Percentiles rank a stretch among this genome's conserved stretches.
Evolutionary conservation across 2,888 invertebrate genomes (phyloP).

Genomic region (Agonopterix heracliana): DNA sequence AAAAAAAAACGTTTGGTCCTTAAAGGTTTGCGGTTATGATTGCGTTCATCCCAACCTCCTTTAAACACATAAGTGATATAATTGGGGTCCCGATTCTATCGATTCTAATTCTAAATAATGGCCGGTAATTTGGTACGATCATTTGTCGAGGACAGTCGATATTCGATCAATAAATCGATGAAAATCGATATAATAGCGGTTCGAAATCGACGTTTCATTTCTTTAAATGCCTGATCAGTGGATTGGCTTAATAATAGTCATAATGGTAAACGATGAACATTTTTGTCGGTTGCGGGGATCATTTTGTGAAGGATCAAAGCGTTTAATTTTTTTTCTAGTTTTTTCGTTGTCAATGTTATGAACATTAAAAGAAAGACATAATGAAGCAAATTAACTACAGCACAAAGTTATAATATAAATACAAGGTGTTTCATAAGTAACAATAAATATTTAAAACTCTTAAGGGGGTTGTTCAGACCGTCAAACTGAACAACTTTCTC

Average conservation of each 20-base stretch:
- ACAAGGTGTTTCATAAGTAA: too few species aligned
- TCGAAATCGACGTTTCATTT: slow-evolving; percentile 71
- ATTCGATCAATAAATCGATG: slow-evolving; percentile 75
- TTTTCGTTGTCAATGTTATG: neutral
- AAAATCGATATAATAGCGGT: slow-evolving; percentile 70
- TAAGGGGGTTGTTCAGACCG: too few species aligned
- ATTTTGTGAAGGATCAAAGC: slow-evolving; percentile 29
- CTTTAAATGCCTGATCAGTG: slow-evolving; percentile 73
- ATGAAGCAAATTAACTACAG: too few species aligned
- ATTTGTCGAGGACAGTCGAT: slow-evolving; percentile 75
- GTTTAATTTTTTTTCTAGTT: slow-evolving; percentile 11
- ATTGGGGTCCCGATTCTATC: slow-evolving; percentile 72
- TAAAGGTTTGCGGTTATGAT: slow-evolving; percentile 55
- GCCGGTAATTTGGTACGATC: slow-evolving; percentile 70
- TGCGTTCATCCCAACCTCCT: slow-evolving; percentile 63
- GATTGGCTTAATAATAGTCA: slow-evolving; percentile 71
- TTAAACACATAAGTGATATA: slow-evolving; percentile 77
- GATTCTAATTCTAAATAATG: slow-evolving; percentile 74
- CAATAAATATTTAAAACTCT: too few species aligned
- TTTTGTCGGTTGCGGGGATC: slow-evolving; percentile 40
- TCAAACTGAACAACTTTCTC: too few species aligned
- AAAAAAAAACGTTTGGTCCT: slow-evolving; percentile 22
- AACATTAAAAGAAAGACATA: too few species aligned
- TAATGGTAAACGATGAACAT: slow-evolving; percentile 63
- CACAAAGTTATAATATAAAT: too few species aligned